phyloP scores from a whole-genome alignment of 2,113 vertebrate genomes.

The Blennius ocellaris region DNA sequence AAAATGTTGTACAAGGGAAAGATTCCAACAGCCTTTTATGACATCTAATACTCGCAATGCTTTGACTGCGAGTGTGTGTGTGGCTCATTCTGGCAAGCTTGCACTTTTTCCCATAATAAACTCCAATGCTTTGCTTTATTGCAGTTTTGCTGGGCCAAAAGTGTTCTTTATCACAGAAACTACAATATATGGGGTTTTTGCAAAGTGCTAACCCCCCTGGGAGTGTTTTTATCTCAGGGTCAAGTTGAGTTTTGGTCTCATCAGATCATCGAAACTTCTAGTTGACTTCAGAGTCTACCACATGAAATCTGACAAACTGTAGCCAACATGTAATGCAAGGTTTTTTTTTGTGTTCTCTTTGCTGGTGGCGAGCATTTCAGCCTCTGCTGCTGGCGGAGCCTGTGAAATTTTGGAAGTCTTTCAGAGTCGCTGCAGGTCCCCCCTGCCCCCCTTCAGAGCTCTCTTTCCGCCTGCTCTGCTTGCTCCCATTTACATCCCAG shows the following conservation, averaged over 20 bases:
- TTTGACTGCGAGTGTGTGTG: not conserved
- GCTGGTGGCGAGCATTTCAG: no score
- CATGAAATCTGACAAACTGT: not conserved
- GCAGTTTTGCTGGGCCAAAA: no score
- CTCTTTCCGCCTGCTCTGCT: not conserved
- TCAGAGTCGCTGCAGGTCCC: no score
- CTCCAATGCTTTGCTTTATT: no score
- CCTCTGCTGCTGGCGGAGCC: no score
- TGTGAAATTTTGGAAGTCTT: no score
- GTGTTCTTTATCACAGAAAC: not conserved
- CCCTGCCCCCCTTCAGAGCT: not conserved
- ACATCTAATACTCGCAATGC: constrained; percentile 2
- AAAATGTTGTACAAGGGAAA: not conserved
- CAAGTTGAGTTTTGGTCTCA: not conserved
- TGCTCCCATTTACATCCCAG: not conserved
- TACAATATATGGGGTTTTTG: not conserved
- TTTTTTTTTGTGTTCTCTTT: not conserved
- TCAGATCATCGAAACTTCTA: not conserved
- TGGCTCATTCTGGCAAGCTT: not conserved
- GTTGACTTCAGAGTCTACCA: constrained; percentile 3
- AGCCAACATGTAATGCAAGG: not conserved
- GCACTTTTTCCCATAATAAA: no score
- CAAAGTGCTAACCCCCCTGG: not conserved
- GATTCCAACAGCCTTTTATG: not conserved
- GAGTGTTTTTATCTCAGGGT: not conserved